Conservation (phyloP, 2,888 invertebrate genomes). For the Campoplex nolae region DNA sequence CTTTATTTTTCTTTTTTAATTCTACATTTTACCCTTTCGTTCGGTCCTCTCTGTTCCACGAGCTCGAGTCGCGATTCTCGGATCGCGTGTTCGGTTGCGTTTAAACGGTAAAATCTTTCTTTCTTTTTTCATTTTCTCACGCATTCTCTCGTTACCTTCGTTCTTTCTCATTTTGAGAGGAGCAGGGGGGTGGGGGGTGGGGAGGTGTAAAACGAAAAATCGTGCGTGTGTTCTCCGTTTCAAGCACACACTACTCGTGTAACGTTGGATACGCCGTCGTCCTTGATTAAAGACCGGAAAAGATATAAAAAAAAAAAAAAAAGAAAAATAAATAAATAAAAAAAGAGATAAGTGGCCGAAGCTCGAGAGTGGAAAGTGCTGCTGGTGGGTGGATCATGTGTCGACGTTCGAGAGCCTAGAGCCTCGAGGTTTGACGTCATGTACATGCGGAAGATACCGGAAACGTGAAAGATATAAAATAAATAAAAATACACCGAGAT, state of each 20-base stretch:
- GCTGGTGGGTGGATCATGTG: conserved; percentile 49
- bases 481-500: not conserved
- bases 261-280: conserved; percentile 34
- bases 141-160: not conserved
- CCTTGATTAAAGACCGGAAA: conserved; percentile 41
- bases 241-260: conserved; percentile 15
- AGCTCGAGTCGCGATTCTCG: not conserved
- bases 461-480: conserved; percentile 25
- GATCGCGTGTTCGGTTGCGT: conserved; percentile 20
- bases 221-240: conserved; percentile 39
- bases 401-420: conserved; percentile 44
- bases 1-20: not conserved
- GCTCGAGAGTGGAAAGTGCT: conserved; percentile 47
- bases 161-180: not conserved
- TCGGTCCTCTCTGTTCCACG: not conserved
- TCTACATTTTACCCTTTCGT: conserved; percentile 1
- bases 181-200: no score
- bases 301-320: conserved; percentile 21
- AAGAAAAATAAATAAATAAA: not conserved
- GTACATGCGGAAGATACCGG: conserved; percentile 42
- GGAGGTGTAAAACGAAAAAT: not conserved
- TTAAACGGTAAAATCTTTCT: not conserved
- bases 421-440: conserved; percentile 28
- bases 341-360: conserved; percentile 33
- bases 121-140: conserved; percentile 9